Percentiles rank a stretch among this genome's conserved stretches.
Evolutionary conservation across 2,888 invertebrate species (phyloP).

Genomic region (Xanthorhoe spadicearia): DNA sequence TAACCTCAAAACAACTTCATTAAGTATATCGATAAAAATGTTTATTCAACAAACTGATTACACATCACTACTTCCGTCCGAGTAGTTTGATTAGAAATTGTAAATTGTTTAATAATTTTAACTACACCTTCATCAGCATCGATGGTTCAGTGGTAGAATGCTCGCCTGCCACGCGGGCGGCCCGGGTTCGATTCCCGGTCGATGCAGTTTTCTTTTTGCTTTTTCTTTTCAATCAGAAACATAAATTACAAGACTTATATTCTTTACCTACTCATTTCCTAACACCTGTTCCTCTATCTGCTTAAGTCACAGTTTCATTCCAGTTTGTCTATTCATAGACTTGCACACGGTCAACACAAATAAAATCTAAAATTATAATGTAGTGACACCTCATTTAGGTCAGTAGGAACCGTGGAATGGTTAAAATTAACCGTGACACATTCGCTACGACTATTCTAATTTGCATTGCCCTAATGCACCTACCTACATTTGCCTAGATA

Average conservation of each 20-base stretch:
- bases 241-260: background rate
- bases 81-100: background rate
- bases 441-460: conserved; percentile 24
- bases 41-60: background rate
- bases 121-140: conserved; percentile 62
- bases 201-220: conserved; percentile 63
- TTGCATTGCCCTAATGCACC: background rate
- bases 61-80: conserved; percentile 10
- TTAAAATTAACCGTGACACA: conserved; percentile 50
- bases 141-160: conserved; percentile 84
- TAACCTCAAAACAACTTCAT: no score
- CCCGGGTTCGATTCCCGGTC: conserved; percentile 86
- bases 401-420: conserved; percentile 51
- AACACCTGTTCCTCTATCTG: background rate
- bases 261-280: background rate
- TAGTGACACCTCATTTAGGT: conserved; percentile 56
- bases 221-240: background rate
- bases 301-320: background rate
- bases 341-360: conserved; percentile 19
- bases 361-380: conserved; percentile 49
- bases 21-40: conserved; percentile 7
- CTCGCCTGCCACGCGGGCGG: conserved; percentile 86
- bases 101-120: conserved; percentile 7
- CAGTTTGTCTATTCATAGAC: background rate
- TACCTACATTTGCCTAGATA: background rate